phyloP scores from a whole-genome alignment of 2,888 invertebrate genomes.

The Eueremaeus valkanovi region DNA sequence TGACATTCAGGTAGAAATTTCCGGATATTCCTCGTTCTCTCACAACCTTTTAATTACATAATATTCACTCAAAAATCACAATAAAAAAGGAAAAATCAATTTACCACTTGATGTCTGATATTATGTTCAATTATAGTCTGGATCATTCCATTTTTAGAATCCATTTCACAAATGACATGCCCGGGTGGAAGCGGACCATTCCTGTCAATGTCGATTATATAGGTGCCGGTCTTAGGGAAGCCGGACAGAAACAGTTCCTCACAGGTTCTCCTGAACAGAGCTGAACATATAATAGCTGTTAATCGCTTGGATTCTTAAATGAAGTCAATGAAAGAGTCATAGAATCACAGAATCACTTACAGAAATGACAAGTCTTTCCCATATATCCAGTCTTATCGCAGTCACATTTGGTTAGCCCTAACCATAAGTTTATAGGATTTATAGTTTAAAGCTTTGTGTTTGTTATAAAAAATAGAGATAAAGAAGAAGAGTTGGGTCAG shows the following conservation, averaged over 20 bases:
- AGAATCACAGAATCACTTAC: constrained; percentile 53
- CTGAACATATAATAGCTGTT: constrained; percentile 55
- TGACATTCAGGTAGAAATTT: constrained; percentile 72
- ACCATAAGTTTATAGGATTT: not conserved
- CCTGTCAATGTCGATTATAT: constrained; percentile 88
- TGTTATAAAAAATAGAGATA: too few relatives aligned
- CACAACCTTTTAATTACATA: constrained; percentile 61
- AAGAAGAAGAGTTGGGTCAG: too few relatives aligned
- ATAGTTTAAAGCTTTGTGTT: too few relatives aligned
- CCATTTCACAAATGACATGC: constrained; percentile 85
- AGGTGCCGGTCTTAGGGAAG: constrained; percentile 82
- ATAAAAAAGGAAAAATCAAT: constrained; percentile 4
- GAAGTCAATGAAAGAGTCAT: constrained; percentile 7
- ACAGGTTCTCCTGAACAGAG: constrained; percentile 82
- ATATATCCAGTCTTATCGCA: constrained; percentile 85
- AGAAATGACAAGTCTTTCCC: constrained; percentile 88
- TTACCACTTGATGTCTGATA: constrained; percentile 76
- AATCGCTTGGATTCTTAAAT: constrained; percentile 9
- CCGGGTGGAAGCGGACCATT: constrained; percentile 88
- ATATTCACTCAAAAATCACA: not conserved
- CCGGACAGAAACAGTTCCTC: constrained; percentile 84
- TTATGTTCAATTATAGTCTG: constrained; percentile 86
- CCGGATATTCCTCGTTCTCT: constrained; percentile 71
- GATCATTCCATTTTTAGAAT: constrained; percentile 75
- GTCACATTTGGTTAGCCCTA: constrained; percentile 73